These are phyloP conservation scores for Sinocyclocheilus maitianheensis DNA, from an alignment of 2,113 vertebrate species.

Conservation along the genomic window DNA sequence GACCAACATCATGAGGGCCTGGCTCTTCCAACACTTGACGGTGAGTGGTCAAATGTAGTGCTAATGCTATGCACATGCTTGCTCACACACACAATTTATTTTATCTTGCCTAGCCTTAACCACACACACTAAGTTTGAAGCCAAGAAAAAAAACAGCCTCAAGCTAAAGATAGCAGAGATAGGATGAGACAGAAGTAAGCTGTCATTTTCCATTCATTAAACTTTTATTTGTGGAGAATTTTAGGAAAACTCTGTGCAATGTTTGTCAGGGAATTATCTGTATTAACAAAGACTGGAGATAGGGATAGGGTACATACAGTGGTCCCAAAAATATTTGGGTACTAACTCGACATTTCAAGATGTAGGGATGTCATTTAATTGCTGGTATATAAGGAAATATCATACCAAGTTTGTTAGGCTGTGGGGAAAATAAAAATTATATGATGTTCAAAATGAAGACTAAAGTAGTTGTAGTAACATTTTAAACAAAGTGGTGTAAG, in stretches of 20 bases:
- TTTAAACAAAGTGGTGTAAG: not conserved
- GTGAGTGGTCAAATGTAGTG: constrained; percentile 77
- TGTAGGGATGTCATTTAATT: not conserved
- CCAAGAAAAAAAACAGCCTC: constrained; percentile 56
- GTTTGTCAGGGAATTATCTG: not conserved
- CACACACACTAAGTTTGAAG: constrained; percentile 60
- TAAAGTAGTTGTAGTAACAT: not conserved
- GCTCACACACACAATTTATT: constrained; percentile 30
- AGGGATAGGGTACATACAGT: not conserved
- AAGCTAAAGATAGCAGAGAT: constrained; percentile 63
- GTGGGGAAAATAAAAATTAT: too few species aligned
- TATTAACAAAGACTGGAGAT: not conserved
- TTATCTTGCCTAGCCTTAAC: constrained; percentile 37
- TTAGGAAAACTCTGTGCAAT: not conserved
- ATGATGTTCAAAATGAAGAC: not conserved
- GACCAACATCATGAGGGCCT: constrained; percentile 99
- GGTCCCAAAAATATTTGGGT: not conserved
- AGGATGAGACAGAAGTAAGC: constrained; percentile 65
- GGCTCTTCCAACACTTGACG: constrained; percentile 99
- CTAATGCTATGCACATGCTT: constrained; percentile 47
- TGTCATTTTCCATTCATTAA: constrained; percentile 44
- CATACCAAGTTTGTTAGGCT: not conserved
- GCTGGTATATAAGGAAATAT: not conserved
- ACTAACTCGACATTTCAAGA: not conserved
- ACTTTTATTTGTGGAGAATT: constrained; percentile 59